These are phyloP conservation scores for Gnathonemus echidnorhynchus DNA, from an alignment of 2,113 vertebrate species.

Conservation along the genomic window DNA sequence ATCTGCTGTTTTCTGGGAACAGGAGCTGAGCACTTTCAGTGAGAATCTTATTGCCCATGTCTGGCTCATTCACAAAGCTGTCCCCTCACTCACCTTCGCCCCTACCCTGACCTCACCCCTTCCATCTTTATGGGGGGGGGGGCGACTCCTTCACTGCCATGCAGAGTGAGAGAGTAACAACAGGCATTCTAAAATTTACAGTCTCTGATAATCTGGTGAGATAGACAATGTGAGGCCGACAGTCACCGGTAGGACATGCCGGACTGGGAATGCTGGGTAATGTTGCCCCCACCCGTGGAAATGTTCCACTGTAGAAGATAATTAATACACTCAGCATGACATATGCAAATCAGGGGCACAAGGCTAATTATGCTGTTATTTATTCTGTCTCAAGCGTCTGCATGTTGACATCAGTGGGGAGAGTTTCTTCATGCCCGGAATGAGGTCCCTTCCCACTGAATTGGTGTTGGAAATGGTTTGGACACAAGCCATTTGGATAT, in stretches of 20 bases:
- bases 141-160: neutral
- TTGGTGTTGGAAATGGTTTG: neutral
- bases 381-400: neutral
- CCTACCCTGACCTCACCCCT: neutral
- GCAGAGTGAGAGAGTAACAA: neutral
- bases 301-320: neutral
- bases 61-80: neutral
- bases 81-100: neutral
- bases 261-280: neutral
- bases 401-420: neutral
- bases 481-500: neutral
- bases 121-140: neutral
- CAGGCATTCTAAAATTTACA: neutral
- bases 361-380: conserved; percentile 4
- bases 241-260: neutral
- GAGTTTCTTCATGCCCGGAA: neutral
- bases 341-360: neutral
- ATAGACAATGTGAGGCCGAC: neutral
- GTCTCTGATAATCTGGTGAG: neutral
- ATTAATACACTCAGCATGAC: conserved; percentile 6
- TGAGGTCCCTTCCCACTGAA: neutral
- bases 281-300: neutral
- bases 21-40: neutral
- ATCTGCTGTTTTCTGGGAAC: neutral
- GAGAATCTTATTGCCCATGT: neutral